Evolutionary conservation across 2,888 invertebrate genomes (phyloP), one percentile per base, ranked within the genome.

Genomic region (Ophioninae sp.): DNA sequence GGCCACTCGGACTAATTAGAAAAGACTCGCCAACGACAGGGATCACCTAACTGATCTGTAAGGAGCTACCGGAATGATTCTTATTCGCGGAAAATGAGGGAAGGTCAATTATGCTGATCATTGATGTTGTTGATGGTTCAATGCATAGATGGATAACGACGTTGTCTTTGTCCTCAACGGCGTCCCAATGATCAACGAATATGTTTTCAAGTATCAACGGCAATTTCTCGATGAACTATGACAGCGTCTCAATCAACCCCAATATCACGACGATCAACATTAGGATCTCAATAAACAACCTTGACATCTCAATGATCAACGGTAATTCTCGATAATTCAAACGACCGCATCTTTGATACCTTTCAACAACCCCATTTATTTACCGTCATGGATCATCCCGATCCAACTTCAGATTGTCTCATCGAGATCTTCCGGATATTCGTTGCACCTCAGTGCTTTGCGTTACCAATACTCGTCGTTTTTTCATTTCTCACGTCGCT

Each of bases 391-490:
- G 30, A 64, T 30, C 5, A 6, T 37, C n/a, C 10, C 67, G 20
- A 67, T 51, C 51, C 6, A 51, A 13, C 22, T 63, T 30, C 23
- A 39, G 39, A 61, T n/a, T 20, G 10, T 72, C 61, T 51, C 23
- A 7, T 64, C 44, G 30, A 37, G n/a, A 64, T 74, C 64, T 71
- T 41, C n/a, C 65, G 30, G 64, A 58, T 65, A 79, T 64, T 64
- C 64, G 63, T 71, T 51, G 64, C 56, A 63, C n/a, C 41, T 7
- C 5, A 23, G 6, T 17, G 44, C 9, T 17, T 51, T 8, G 51
- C 78, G 20, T 63, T 39, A 0, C 20, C 13, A 58, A 58, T 58
- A 17, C 39, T 22, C 37, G 41, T 17, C 6, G 5, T 65, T 22
- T 22, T 22, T 30, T 76, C 22, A 6, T 44, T 59, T 20, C 17